A percentile compares a stretch with the other conserved stretches of the same genome.
Evolutionary conservation across 2,797 vertebrate species (phyloP).

Genomic region (Dipus sagitta): DNA sequence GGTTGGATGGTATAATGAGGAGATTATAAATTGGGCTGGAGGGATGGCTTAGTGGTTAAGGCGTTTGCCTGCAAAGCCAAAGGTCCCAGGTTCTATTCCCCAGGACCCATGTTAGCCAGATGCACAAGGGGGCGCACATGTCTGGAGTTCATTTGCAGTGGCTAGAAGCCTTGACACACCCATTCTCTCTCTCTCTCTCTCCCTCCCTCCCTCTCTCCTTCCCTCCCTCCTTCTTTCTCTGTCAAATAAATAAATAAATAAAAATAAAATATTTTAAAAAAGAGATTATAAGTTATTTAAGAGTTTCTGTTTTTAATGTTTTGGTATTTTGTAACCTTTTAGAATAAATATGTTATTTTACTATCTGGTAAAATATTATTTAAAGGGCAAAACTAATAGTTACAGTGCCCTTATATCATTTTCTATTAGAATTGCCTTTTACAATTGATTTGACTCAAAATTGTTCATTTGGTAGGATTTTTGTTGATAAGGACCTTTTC

Average conservation of each 20-base stretch:
- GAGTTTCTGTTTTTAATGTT: slow-evolving; percentile 22
- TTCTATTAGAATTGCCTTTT: slow-evolving; percentile 41
- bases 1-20: neutral
- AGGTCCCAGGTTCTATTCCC: too few species aligned
- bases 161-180: too few species aligned
- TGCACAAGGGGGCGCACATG: too few species aligned
- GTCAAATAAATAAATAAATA: too few species aligned
- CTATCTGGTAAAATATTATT: slow-evolving; percentile 27
- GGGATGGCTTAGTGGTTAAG: too few species aligned
- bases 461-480: slow-evolving; percentile 33
- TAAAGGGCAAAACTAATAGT: slow-evolving; percentile 58
- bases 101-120: too few species aligned
- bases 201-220: too few species aligned
- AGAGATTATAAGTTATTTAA: slow-evolving; percentile 38
- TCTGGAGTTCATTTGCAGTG: too few species aligned
- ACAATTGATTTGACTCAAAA: slow-evolving; percentile 24
- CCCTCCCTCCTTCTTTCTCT: too few species aligned
- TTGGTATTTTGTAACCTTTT: slow-evolving; percentile 36
- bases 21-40: neutral
- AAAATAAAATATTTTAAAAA: too few species aligned
- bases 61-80: too few species aligned
- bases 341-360: slow-evolving; percentile 37
- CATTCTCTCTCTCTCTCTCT: too few species aligned
- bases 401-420: neutral
- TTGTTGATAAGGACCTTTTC: slow-evolving; percentile 19